phyloP scores from a whole-genome alignment of 1,140 invertebrate species.

The Drosophila nebulosa region DNA sequence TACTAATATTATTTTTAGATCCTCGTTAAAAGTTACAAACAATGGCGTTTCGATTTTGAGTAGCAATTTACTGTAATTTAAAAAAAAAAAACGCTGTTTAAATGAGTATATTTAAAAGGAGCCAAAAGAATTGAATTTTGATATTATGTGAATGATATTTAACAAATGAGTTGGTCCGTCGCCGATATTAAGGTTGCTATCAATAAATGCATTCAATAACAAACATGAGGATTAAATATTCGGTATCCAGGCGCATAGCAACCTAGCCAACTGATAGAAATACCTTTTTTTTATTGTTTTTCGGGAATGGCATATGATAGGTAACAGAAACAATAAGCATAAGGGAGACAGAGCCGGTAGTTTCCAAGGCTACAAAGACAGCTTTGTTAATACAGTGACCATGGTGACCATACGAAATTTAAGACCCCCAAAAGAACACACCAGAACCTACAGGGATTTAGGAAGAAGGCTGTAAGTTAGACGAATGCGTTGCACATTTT shows the following conservation, averaged over 20 bases:
- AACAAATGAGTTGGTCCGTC: neutral
- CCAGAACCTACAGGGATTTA: too few relatives aligned
- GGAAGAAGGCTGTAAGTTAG: too few relatives aligned
- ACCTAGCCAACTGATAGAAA: conserved; percentile 16
- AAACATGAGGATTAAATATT: conserved; percentile 37
- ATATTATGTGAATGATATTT: conserved; percentile 34
- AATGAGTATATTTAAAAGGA: too few relatives aligned
- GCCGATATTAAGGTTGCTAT: conserved; percentile 50
- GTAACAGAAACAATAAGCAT: neutral
- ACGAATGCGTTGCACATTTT: too few relatives aligned
- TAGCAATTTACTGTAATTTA: too few relatives aligned
- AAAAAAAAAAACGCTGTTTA: too few relatives aligned
- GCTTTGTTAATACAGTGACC: neutral
- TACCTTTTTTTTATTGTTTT: neutral
- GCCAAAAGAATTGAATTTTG: neutral
- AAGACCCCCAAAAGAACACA: neutral
- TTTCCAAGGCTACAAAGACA: neutral
- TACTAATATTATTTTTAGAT: too few relatives aligned
- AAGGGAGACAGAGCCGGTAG: neutral
- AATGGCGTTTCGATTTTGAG: too few relatives aligned
- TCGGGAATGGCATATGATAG: neutral
- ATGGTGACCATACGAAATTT: neutral
- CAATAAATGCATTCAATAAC: conserved; percentile 74
- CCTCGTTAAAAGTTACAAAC: too few relatives aligned
- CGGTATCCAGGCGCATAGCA: conserved; percentile 40